Base-by-base conservation (phyloP, 2,113 vertebrate genomes). In the Carlito syrichta region DNA sequence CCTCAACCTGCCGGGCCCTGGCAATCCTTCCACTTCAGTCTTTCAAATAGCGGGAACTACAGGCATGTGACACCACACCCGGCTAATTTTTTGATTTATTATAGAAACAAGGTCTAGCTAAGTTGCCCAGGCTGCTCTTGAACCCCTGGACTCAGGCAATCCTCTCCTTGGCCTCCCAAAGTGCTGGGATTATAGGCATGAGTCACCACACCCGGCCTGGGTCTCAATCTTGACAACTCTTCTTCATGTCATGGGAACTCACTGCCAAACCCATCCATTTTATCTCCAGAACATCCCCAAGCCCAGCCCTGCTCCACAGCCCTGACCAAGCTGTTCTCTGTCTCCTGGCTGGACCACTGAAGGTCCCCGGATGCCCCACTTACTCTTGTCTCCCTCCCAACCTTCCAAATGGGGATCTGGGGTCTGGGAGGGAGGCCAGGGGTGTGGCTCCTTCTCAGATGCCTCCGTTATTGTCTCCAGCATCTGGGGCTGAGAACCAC, bases 271-370 rank as follows among this genome's bases (percentile, higher is more conserved):
- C 35, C 58, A 81, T 45, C 74, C 40, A 3, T 66, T 17, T 78
- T n/a, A 68, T 20, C 86, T 35, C 52, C 30, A 14, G 50, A 50
- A 58, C 19, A 6, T 19, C 63, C 56, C 17, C 3, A 0, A 32
- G 22, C 17, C 40, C 5, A 43, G 54, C 16, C 0, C 0, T 0
- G 1, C 32, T 13, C n/a, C 20, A 22, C 45, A 3, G 23, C 62
- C 35, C 92, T 7, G 77, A 48, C 45, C 63, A 23, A 17, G 30
- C 9, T 35, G 27, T 40, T 56, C n/a, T 40, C n/a, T 6, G 0
- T 35, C 63, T 79, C n/a, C 30, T 3, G 43, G 56, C 3, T 38
- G 56, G 30, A 50, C 35, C 63, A 8, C 40, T 10, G 22, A 50
- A 48, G 14, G 6, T 6, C 32, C 32, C 62, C 62, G 14, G 3